A percentile compares a stretch with the other conserved stretches of the same genome.
Conservation (phyloP, 2,888 invertebrate species). For the Entomobrya proxima region DNA sequence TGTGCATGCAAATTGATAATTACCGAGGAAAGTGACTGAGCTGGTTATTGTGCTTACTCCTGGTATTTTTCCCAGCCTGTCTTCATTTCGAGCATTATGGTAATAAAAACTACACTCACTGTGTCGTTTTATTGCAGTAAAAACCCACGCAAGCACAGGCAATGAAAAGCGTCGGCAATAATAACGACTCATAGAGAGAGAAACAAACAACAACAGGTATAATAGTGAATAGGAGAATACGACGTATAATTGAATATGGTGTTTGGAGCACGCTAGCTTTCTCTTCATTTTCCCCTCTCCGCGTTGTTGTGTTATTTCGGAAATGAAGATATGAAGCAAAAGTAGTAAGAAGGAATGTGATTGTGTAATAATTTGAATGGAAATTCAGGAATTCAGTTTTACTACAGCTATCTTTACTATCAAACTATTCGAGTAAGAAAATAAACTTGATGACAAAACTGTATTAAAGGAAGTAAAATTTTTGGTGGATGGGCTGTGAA, state of each 20-base stretch:
- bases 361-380: slow-evolving; percentile 2
- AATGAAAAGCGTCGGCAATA: slow-evolving; percentile 3
- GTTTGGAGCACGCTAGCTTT: not conserved
- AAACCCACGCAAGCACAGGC: slow-evolving; percentile 10
- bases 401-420: not conserved
- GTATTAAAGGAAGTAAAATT: not conserved
- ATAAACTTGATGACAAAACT: slow-evolving; percentile 36
- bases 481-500: not conserved
- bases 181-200: not conserved
- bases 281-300: not conserved
- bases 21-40: slow-evolving; percentile 15
- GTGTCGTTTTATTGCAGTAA: slow-evolving; percentile 23
- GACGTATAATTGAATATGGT: not conserved
- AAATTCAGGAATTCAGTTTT: not conserved
- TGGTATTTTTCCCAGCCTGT: slow-evolving; percentile 19
- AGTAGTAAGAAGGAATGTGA: slow-evolving; percentile 1
- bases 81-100: not conserved
- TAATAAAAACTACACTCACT: slow-evolving; percentile 23
- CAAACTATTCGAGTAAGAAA: not conserved
- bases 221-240: too few relatives aligned
- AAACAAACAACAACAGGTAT: slow-evolving; percentile 15
- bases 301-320: not conserved
- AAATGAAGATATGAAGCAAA: not conserved
- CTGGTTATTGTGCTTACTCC: not conserved
- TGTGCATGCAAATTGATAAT: slow-evolving; percentile 61